Percentiles rank a stretch among this genome's conserved stretches.
Evolutionary conservation across 2,113 vertebrate genomes (phyloP).

Genomic region (Polypterus senegalus): DNA sequence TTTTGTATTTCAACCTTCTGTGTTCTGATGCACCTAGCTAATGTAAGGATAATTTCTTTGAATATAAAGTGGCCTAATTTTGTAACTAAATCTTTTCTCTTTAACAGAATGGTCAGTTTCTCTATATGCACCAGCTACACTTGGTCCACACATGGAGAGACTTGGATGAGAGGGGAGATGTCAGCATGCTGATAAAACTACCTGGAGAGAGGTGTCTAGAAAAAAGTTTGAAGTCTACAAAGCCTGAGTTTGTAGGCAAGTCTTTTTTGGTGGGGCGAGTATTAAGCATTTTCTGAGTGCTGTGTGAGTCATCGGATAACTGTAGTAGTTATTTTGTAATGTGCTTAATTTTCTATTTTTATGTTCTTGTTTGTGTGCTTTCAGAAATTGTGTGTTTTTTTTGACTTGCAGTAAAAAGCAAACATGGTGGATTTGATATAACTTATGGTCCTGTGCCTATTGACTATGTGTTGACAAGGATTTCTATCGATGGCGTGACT

Average conservation of each 20-base stretch:
- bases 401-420: not conserved
- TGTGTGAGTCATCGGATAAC: too few relatives aligned
- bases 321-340: too few relatives aligned
- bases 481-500: slow-evolving; percentile 10
- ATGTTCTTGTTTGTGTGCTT: too few relatives aligned
- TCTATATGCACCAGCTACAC: slow-evolving; percentile 5
- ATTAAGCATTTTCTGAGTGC: not conserved
- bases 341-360: too few relatives aligned
- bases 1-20: too few relatives aligned
- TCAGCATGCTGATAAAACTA: slow-evolving; percentile 4
- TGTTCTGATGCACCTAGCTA: too few relatives aligned
- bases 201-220: slow-evolving; percentile 7
- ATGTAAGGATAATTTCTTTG: too few relatives aligned
- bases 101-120: too few relatives aligned
- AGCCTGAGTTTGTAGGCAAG: slow-evolving; percentile 5
- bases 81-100: too few relatives aligned
- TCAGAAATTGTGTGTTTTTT: not conserved
- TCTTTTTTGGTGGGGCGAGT: not conserved
- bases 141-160: slow-evolving; percentile 7
- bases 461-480: not conserved
- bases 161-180: not conserved
- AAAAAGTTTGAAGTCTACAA: not conserved
- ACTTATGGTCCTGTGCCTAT: slow-evolving; percentile 8
- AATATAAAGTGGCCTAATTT: too few relatives aligned
- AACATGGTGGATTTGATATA: slow-evolving; percentile 3